Evolutionary conservation across 2,797 vertebrate species (phyloP).

Genomic region (Xiphorhynchus erythropygius): DNA sequence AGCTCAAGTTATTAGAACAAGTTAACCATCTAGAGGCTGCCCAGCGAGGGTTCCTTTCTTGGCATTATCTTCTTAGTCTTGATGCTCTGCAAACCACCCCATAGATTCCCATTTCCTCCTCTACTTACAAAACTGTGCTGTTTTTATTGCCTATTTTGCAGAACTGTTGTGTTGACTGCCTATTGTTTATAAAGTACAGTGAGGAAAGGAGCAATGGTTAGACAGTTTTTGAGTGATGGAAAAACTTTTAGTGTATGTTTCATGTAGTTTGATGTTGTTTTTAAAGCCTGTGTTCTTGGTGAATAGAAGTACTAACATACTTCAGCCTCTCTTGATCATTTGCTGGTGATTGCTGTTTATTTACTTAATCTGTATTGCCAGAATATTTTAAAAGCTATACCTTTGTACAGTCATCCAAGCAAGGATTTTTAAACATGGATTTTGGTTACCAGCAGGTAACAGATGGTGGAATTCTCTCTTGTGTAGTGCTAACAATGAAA

Average conservation of each 20-base stretch:
- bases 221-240: neutral
- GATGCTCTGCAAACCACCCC: neutral
- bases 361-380: neutral
- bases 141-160: neutral
- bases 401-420: neutral
- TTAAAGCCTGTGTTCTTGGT: neutral
- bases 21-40: neutral
- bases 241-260: neutral
- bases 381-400: neutral
- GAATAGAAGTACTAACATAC: neutral
- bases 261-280: neutral
- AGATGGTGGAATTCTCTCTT: neutral
- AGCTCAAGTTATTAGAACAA: neutral
- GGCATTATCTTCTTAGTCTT: neutral
- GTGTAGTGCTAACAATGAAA: neutral
- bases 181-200: neutral
- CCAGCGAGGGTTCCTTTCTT: neutral
- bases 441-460: neutral
- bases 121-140: neutral
- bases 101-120: neutral
- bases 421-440: neutral
- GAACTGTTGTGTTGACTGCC: neutral
- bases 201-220: neutral
- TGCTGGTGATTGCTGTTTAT: neutral
- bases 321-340: neutral